Evolutionary conservation across 2,797 vertebrate species (phyloP), one percentile per base, ranked within the genome.

Genomic region (Rhyacichthys aspro): DNA sequence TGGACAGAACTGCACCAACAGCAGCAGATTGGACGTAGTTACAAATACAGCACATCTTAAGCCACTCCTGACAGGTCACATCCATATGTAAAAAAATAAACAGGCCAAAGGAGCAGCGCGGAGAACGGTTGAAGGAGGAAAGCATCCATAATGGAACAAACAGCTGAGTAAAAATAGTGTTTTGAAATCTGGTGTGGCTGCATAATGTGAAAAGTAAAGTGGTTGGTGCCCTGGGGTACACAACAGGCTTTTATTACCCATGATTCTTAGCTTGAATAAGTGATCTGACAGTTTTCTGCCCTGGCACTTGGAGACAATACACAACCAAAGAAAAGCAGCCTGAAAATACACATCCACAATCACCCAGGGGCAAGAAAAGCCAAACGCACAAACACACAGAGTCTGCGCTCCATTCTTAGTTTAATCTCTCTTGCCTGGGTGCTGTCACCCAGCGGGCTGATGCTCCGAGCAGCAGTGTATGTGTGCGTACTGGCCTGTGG

Each of bases 171-270:
- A 38, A 53, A 52, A 52, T 38, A 52, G 48, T 53, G 16, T 39
- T 18, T 8, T 6, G 34, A 19, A 52, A 38, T 52, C 16, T 53
- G 49, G 18, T 63, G 41, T 50, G 36, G 28, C 49, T 59, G 63
- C 36, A 54, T 46, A 68, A 67, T 42, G 60, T 53, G 17, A 53
- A 76, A 75, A 67, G 42, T 37, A 61, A 59, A 71, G 68, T 55
- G 67, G 47, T 41, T 14, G 12, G 15, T 16, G 61, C 77, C 63
- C 33, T 7, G 7, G 68, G 73, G 63, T 46, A 53, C 70, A 70
- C 71, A 76, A 72, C 72, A 75, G 71, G 71, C 69, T 77, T 79
- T 74, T 76, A 59, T 68, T 72, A 68, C 70, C 68, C 60, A 61
- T 69, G 68, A 79, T 71, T 74, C 73, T 66, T 57, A 55, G 74